Evolutionary conservation across 2,113 vertebrate species (phyloP).

Genomic region (Pandion haliaetus): DNA sequence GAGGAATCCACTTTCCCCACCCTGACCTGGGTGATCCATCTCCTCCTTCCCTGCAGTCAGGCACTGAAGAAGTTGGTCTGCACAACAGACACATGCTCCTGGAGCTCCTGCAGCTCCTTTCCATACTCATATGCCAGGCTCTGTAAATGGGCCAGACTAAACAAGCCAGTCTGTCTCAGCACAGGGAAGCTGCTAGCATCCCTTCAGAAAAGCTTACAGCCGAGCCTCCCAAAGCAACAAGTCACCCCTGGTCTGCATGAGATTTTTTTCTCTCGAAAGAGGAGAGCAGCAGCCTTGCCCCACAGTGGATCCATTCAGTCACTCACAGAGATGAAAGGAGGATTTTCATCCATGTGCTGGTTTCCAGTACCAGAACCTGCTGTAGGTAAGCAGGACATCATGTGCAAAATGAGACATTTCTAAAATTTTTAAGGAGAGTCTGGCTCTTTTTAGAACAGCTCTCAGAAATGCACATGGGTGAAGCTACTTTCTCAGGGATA

Average conservation of each 20-base stretch:
- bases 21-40: background rate
- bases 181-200: background rate
- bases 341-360: background rate
- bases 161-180: background rate
- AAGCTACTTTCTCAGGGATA: background rate
- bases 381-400: background rate
- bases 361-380: background rate
- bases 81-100: fast-evolving
- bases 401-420: background rate
- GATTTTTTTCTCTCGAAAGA: background rate
- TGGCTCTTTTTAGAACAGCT: background rate
- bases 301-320: background rate
- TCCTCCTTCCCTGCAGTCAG: background rate
- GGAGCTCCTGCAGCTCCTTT: background rate
- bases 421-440: background rate
- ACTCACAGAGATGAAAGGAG: background rate
- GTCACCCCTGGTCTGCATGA: background rate
- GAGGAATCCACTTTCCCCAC: background rate
- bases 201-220: background rate
- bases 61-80: background rate
- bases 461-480: background rate
- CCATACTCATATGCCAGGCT: background rate
- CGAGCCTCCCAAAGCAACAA: background rate
- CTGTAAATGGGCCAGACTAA: background rate
- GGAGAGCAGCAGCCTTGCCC: background rate